Evolutionary conservation across 2,797 vertebrate species (phyloP).

Genomic region (Alosa sapidissima): DNA sequence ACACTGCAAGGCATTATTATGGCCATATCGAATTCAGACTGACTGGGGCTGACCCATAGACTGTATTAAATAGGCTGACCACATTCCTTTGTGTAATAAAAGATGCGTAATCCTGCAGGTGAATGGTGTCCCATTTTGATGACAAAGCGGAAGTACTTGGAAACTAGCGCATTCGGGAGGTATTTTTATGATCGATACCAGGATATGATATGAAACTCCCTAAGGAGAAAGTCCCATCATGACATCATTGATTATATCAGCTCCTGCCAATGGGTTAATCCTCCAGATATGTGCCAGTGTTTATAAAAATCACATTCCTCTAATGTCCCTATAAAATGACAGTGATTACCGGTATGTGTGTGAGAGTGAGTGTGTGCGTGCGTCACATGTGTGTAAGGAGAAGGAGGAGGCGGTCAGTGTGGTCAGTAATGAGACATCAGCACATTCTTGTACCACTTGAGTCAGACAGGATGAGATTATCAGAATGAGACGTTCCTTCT

Average conservation of each 20-base stretch:
- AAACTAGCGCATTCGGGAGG: not conserved
- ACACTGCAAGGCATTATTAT: not conserved
- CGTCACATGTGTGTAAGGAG: not conserved
- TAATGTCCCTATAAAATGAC: not conserved
- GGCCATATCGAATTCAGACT: not conserved
- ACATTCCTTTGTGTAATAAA: slow-evolving; percentile 1
- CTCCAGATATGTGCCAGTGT: not conserved
- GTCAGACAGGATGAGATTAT: slow-evolving; percentile 38
- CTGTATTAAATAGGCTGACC: not conserved
- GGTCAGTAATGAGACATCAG: slow-evolving; percentile 20
- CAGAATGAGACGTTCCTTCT: slow-evolving; percentile 19
- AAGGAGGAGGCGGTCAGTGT: not conserved
- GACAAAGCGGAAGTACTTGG: not conserved
- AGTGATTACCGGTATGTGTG: not conserved
- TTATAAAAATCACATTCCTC: not conserved
- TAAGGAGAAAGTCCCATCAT: not conserved
- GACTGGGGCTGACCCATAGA: not conserved
- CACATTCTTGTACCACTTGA: slow-evolving; percentile 31
- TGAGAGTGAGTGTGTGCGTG: not conserved
- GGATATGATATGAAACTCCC: not conserved
- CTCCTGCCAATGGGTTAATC: not conserved
- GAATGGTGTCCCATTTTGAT: not conserved
- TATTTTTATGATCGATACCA: not conserved
- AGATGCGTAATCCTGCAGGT: not conserved
- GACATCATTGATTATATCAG: not conserved